phyloP scores from a whole-genome alignment of 1,140 invertebrate genomes.

The Geopemphigus sp. region DNA sequence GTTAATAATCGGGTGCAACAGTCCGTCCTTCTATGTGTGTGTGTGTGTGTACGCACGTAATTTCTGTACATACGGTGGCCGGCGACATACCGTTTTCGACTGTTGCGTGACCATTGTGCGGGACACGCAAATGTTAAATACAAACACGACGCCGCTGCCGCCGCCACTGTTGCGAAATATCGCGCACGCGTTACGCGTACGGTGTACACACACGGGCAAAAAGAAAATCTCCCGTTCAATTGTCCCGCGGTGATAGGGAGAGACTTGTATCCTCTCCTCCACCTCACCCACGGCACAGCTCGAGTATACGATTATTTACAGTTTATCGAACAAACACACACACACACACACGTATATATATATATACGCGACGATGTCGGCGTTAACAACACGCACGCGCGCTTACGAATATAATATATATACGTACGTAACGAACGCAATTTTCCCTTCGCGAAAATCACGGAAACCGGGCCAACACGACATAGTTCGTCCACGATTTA shows the following conservation, averaged over 20 bases:
- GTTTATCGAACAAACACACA: conserved; percentile 38
- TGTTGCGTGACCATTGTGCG: conserved; percentile 36
- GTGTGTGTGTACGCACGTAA: too few relatives aligned
- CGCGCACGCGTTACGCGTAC: too few relatives aligned
- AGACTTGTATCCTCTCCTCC: background rate
- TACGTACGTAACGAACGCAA: too few relatives aligned
- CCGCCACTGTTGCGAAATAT: background rate
- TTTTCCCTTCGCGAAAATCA: background rate
- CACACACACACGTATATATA: too few relatives aligned
- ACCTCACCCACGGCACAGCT: too few relatives aligned
- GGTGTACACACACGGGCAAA: background rate
- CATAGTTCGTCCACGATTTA: background rate
- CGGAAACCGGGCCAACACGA: background rate
- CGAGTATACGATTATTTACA: conserved; percentile 15
- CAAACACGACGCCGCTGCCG: background rate
- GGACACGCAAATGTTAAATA: conserved; percentile 20
- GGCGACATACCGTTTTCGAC: conserved; percentile 37
- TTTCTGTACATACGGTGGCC: conserved; percentile 7
- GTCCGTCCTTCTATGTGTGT: too few relatives aligned
- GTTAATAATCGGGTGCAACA: conserved; percentile 9
- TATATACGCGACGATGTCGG: background rate
- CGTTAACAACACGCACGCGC: background rate
- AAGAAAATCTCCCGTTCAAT: conserved; percentile 25
- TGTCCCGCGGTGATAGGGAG: background rate
- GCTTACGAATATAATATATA: too few relatives aligned